Evolutionary conservation across 2,888 invertebrate species (phyloP).

Genomic region (Adelognathus sp.): DNA sequence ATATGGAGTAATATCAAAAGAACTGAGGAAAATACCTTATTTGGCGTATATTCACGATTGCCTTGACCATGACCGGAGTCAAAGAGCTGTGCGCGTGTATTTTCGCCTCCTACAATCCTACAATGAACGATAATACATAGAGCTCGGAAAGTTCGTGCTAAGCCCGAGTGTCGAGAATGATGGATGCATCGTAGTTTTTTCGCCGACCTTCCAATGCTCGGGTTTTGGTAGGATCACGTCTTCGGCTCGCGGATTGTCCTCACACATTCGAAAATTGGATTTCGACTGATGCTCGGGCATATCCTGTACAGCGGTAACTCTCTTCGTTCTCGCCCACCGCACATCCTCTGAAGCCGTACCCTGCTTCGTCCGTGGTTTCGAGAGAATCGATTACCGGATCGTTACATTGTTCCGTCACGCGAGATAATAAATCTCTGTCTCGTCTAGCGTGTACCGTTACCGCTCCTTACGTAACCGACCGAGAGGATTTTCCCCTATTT

Average conservation of each 20-base stretch:
- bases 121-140: not conserved
- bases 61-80: too few relatives aligned
- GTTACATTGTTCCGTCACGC: constrained; percentile 24
- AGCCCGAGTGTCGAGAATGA: constrained; percentile 6
- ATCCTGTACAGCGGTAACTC: not conserved
- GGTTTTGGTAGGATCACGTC: not conserved
- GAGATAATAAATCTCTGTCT: constrained; percentile 38
- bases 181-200: constrained; percentile 9
- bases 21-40: too few relatives aligned
- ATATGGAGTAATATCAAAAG: too few relatives aligned
- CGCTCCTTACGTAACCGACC: not conserved
- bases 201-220: not conserved
- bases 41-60: too few relatives aligned
- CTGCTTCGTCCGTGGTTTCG: not conserved
- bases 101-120: not conserved
- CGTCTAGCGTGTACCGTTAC: not conserved
- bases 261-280: constrained; percentile 5
- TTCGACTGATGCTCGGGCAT: not conserved
- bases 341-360: not conserved
- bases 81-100: not conserved
- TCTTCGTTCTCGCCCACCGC: not conserved
- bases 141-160: not conserved
- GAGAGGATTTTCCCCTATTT: not conserved
- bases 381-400: constrained; percentile 39
- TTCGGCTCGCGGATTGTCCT: not conserved